Conservation (phyloP, 2,888 invertebrate genomes). For the Temnothorax unifasciatus region DNA sequence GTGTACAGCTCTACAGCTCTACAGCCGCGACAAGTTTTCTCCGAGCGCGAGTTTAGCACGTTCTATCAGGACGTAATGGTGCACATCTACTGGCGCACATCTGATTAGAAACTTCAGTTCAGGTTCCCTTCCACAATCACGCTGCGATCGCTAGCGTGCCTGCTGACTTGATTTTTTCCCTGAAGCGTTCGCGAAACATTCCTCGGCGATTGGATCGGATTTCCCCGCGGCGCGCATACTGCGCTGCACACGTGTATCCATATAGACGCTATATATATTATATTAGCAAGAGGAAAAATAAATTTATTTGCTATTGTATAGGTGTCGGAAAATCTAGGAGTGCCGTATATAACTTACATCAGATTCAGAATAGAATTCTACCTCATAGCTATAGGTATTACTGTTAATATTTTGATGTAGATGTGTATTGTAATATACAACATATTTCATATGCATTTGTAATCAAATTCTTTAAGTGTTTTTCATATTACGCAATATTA, state of each 20-base stretch:
- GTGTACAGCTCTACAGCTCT: background rate
- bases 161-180: conserved; percentile 10
- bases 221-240: background rate
- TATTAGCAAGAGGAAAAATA: conserved; percentile 8
- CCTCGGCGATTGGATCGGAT: background rate
- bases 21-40: background rate
- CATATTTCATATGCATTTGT: background rate
- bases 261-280: background rate
- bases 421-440: background rate
- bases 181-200: background rate
- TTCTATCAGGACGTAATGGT: background rate
- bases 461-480: background rate
- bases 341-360: background rate
- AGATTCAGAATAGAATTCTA: background rate
- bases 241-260: background rate
- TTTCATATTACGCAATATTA: background rate
- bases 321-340: background rate
- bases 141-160: background rate
- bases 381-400: background rate
- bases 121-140: conserved; percentile 13
- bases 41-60: background rate
- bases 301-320: background rate
- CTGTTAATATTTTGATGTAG: background rate
- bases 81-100: background rate
- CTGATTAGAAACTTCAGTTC: conserved; percentile 11